Evolutionary conservation across 2,888 invertebrate species (phyloP).

Genomic region (Esperia sulphurella): DNA sequence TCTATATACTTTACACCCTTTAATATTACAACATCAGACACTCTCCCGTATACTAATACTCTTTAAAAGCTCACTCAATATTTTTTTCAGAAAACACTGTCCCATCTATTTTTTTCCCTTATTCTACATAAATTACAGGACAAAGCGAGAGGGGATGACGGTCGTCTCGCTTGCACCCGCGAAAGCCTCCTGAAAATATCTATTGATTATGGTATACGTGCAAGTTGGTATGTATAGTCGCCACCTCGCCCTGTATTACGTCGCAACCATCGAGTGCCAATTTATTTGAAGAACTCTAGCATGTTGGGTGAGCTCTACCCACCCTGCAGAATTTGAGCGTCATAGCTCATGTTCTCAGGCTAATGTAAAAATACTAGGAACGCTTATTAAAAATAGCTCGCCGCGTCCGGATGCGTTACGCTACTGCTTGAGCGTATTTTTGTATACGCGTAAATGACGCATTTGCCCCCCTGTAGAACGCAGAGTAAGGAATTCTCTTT

Average conservation of each 20-base stretch:
- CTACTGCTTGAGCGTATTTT: constrained; percentile 18
- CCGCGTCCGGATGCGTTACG: constrained; percentile 35
- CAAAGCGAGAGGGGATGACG: constrained; percentile 57
- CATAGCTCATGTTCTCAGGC: constrained; percentile 36
- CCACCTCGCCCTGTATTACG: constrained; percentile 66
- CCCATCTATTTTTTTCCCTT: constrained; percentile 36
- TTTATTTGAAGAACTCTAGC: constrained; percentile 69
- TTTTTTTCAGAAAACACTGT: constrained; percentile 10
- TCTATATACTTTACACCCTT: too few relatives aligned
- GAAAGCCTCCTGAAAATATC: constrained; percentile 79
- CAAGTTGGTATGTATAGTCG: constrained; percentile 59
- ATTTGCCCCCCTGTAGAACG: too few relatives aligned
- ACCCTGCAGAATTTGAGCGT: constrained; percentile 19
- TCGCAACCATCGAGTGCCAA: constrained; percentile 65
- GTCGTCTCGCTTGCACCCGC: constrained; percentile 52
- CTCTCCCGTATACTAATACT: too few relatives aligned
- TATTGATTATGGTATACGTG: constrained; percentile 77
- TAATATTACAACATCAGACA: too few relatives aligned
- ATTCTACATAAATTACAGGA: constrained; percentile 61
- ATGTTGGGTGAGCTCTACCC: constrained; percentile 1
- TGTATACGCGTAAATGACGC: background rate
- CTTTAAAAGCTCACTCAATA: constrained; percentile 6
- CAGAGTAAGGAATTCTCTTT: too few relatives aligned
- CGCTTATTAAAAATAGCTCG: constrained; percentile 35
- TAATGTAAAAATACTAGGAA: constrained; percentile 36